Base-by-base conservation (phyloP, 2,113 vertebrate species). In the Tenebrosternarchus preto region DNA sequence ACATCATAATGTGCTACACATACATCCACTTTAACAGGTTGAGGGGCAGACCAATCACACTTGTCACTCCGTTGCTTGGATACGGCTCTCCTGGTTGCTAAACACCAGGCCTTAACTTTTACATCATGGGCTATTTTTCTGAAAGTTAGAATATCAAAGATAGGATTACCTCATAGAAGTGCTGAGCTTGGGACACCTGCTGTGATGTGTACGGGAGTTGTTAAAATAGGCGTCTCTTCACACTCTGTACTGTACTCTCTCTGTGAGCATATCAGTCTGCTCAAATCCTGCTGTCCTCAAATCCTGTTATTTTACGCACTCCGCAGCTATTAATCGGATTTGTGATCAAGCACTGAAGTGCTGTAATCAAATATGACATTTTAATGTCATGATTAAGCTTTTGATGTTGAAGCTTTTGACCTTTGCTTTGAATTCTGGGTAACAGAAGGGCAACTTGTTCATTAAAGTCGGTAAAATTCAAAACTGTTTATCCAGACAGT, bases 51-150 rank as follows among this genome's bases (percentile, higher is more conserved):
- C 96, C 94, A 96, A 95, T 96, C 92, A 88, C 84, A 88, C 88
- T 80, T 83, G 80, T 88, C 85, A 90, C 82, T 86, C 90, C 84
- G 91, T 93, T 92, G 89, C 92, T 77, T 75, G 15, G 78, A 91
- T 86, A 92, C 91, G 86, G 84, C 90, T 85, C 89, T 90, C 93
- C 90, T 84, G 29, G 94, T 92, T 93, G 87, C 93, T 92, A 92
- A 93, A 95, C 93, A 93, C 88, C 92, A 91, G 90, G 93, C 94
- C 92, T 92, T 90, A 89, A 88, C 95, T 95, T 98, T 90, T 97
- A 98, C 95, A 95, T 98, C 96, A 98, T 97, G 91, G 90, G 90
- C 93, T 95, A 95, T 96, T 96, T 97, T 96, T 98, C 94, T 95
- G 91, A 96, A 90, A 95, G 94, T 95, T 95, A 92, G 93, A 94